These are phyloP conservation scores for Zaprionus camerounensis DNA, from an alignment of 1,140 invertebrate species.

Conservation along the genomic window DNA sequence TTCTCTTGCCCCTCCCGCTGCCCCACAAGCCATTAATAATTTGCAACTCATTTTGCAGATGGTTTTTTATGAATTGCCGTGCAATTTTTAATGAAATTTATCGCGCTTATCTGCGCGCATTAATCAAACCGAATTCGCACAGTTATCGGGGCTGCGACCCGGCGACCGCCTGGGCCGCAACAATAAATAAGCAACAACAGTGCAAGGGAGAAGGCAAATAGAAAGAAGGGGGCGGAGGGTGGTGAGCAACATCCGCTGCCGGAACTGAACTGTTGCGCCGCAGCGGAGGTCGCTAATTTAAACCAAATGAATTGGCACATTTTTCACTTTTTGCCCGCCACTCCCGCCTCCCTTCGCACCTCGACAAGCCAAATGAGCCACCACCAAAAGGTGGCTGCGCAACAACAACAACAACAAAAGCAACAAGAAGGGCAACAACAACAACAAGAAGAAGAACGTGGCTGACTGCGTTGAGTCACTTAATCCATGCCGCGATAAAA, in stretches of 20 bases:
- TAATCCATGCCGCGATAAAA: conserved; percentile 83
- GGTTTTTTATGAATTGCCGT: conserved; percentile 82
- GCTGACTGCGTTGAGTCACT: conserved; percentile 67
- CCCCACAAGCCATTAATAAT: conserved; percentile 66
- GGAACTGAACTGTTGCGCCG: conserved; percentile 70
- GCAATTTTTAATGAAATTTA: conserved; percentile 83
- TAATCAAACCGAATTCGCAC: conserved; percentile 72
- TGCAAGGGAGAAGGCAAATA: conserved; percentile 16
- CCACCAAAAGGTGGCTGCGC: conserved; percentile 37
- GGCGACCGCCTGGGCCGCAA: conserved; percentile 37
- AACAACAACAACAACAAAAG: conserved; percentile 29
- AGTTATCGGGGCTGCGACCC: conserved; percentile 33
- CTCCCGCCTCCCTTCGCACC: background rate
- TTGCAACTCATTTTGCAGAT: conserved; percentile 82
- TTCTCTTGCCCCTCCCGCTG: background rate
- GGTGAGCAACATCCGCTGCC: conserved; percentile 17
- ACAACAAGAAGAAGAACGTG: conserved; percentile 9
- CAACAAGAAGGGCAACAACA: conserved; percentile 20
- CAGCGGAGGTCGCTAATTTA: conserved; percentile 81
- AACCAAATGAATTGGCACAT: conserved; percentile 84
- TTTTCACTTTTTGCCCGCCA: conserved; percentile 75
- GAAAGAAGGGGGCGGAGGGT: background rate
- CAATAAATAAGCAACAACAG: conserved; percentile 57
- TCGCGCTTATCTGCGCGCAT: conserved; percentile 79
- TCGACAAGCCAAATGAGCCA: conserved; percentile 59